A percentile compares a stretch with the other conserved stretches of the same genome.
Conservation (phyloP, 2,113 vertebrate genomes). For the Glaucomys volans region DNA sequence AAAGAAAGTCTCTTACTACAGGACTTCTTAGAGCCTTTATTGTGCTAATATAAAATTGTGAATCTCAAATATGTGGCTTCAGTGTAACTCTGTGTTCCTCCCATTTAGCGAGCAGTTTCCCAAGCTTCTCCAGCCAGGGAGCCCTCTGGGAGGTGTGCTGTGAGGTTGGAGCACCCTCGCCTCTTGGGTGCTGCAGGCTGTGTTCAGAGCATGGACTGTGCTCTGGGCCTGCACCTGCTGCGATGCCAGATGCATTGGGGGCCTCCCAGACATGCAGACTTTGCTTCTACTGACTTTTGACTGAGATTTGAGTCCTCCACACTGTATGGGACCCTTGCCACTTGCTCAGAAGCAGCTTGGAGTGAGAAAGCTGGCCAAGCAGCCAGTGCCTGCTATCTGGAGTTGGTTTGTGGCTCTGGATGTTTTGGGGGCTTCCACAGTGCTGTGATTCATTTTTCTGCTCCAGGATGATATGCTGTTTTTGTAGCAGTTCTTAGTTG, state of each 20-base stretch:
- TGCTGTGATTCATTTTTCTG: background rate
- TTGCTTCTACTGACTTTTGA: slow-evolving; percentile 64
- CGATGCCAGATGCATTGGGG: accelerated
- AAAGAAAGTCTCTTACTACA: background rate
- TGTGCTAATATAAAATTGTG: background rate
- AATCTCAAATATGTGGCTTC: background rate
- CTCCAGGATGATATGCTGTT: background rate
- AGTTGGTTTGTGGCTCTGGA: slow-evolving; percentile 39
- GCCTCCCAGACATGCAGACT: background rate
- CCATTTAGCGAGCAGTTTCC: background rate
- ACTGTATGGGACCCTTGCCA: slow-evolving; percentile 37
- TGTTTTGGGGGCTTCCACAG: slow-evolving; percentile 30
- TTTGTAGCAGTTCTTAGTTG: background rate
- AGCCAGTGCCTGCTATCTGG: background rate
- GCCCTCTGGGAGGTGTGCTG: background rate
- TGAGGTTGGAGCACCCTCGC: accelerated
- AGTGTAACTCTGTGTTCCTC: background rate
- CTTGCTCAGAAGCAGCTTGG: slow-evolving; percentile 25
- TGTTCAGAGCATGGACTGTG: accelerated
- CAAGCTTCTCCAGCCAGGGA: background rate
- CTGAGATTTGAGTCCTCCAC: slow-evolving; percentile 36
- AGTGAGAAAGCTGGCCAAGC: slow-evolving; percentile 19
- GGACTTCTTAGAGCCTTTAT: slow-evolving; percentile 26
- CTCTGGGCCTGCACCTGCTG: accelerated
- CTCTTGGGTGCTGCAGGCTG: background rate